Base-by-base conservation (phyloP, 2,113 vertebrate genomes). In the Zootoca vivipara region DNA sequence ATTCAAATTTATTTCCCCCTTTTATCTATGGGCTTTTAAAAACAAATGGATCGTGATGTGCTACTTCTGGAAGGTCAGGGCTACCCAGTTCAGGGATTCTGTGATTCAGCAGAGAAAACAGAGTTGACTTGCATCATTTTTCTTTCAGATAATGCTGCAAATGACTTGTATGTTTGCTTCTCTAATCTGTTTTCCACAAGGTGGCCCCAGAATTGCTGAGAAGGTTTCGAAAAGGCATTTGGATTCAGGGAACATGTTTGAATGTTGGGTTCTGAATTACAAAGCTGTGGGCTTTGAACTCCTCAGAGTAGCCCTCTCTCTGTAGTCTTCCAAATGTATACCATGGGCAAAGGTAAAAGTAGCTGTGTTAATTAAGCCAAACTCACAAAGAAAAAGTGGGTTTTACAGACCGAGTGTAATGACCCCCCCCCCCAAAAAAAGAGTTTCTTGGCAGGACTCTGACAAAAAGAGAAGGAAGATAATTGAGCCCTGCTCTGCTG, bases 41-140 rank as follows among this genome's bases (percentile, higher is more conserved):
- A 91, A 74, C 89, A 89, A 89, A 91, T 65, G 89, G 87, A 87
- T 24, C 88, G 58, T 75, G 93, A 93, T 95, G 91, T 89, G 83
- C 78, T 93, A 4, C 92, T 95, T 93, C 90, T 91, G 89, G 90
- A 92, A 95, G 93, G 92, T 94, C 92, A 94, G 90, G 85, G 65
- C 91, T 87, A 83, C 82, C 81, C 85, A 82, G 52, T 42, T 90
- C 40, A 15, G 89, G 89, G 92, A 90, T 92, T 91, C 58, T 56
- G 7, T 87, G 52, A 93, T 93, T 91, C 89, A 90, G 28, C 20
- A 78, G 89, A 77, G 62, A 87, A 90, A 92, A 81, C 16, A 86
- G 82, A 87, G 24, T 82, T 89, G 90, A 90, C 79, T 79, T 58
- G 2, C 26, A 91, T 30, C 7, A 7, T 56, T 78, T 73, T 33